phyloP scores from a whole-genome alignment of 2,113 vertebrate genomes.

The Ailurus styani region DNA sequence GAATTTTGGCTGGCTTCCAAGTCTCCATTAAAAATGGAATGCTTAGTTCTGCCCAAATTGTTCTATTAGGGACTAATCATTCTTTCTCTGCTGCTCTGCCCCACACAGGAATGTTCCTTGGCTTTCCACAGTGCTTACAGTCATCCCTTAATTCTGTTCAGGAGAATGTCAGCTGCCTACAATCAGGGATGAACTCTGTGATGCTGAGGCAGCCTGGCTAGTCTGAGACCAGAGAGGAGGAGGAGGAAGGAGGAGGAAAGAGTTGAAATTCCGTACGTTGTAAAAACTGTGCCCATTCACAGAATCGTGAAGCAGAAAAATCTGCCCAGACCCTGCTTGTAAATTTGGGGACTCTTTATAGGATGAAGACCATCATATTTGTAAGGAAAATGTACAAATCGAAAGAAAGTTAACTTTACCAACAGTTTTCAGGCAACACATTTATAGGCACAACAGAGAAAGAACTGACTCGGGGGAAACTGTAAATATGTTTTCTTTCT shows the following conservation, averaged over 20 bases:
- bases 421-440: not conserved
- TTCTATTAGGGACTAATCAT: not conserved
- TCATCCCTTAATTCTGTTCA: not conserved
- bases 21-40: not conserved
- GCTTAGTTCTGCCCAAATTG: not conserved
- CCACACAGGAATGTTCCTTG: not conserved
- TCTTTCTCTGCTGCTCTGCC: not conserved
- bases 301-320: not conserved
- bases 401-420: not conserved
- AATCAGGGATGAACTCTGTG: not conserved
- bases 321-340: not conserved
- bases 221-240: not conserved
- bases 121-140: not conserved
- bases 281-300: not conserved
- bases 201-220: not conserved
- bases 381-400: not conserved
- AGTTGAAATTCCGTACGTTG: not conserved
- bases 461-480: not conserved
- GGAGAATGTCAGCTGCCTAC: not conserved
- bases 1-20: not conserved
- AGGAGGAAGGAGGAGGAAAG: not conserved
- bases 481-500: not conserved
- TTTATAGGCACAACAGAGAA: not conserved
- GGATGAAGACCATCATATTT: not conserved
- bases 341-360: not conserved